Conservation (phyloP, 2,888 invertebrate species). For the Notocelia uddmanniana region DNA sequence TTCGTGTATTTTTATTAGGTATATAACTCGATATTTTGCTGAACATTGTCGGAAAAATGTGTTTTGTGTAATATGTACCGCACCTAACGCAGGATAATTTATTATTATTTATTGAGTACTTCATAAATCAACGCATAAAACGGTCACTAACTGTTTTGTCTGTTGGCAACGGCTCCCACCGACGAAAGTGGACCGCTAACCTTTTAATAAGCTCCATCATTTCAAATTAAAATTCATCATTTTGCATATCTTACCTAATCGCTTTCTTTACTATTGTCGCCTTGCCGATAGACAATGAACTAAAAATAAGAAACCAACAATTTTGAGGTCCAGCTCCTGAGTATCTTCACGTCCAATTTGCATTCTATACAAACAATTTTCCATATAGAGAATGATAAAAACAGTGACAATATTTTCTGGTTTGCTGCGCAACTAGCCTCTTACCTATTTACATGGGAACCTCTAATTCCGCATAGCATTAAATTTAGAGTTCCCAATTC, state of each 20-base stretch:
- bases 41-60: too few relatives aligned
- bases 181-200: too few relatives aligned
- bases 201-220: not conserved
- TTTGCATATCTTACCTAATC: not conserved
- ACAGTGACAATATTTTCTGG: too few relatives aligned
- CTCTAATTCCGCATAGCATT: not conserved
- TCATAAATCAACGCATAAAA: not conserved
- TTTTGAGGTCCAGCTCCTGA: not conserved
- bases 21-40: too few relatives aligned
- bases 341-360: not conserved
- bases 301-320: not conserved
- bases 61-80: too few relatives aligned
- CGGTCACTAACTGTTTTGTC: not conserved
- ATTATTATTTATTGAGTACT: constrained; percentile 11
- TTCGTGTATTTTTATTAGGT: too few relatives aligned
- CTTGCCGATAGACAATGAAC: not conserved
- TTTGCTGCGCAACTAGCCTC: not conserved
- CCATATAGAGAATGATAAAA: too few relatives aligned
- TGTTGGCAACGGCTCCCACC: not conserved
- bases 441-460: not conserved
- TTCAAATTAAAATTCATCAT: not conserved
- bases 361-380: too few relatives aligned
- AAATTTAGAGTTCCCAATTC: not conserved
- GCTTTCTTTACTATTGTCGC: not conserved
- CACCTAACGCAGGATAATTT: too few relatives aligned